Percentiles rank a stretch among this genome's conserved stretches.
phyloP scores from a whole-genome alignment of 2,113 vertebrate genomes.

The Phaethornis superciliosus region DNA sequence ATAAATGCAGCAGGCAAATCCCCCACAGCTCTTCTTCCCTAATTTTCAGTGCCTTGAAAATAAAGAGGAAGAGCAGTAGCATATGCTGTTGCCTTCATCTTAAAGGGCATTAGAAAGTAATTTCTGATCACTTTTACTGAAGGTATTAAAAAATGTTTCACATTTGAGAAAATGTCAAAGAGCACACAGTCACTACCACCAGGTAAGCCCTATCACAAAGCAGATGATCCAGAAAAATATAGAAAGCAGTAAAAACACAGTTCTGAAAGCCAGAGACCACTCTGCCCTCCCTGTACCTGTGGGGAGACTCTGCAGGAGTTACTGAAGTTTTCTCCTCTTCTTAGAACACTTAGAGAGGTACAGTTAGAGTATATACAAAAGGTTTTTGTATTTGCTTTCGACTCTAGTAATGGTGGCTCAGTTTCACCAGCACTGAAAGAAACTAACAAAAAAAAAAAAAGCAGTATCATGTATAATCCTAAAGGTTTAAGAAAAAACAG shows the following conservation, averaged over 20 bases:
- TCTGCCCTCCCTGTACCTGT: not conserved
- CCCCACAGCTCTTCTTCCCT: not conserved
- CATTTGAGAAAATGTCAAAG: not conserved
- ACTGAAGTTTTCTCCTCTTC: not conserved
- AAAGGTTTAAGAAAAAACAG: not conserved
- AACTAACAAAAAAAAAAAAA: constrained; percentile 34
- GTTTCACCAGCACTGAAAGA: not conserved
- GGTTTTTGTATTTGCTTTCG: not conserved
- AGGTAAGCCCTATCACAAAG: not conserved
- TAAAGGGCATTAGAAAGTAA: not conserved
- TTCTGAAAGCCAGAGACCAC: not conserved
- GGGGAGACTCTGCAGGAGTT: not conserved
- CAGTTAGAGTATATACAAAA: constrained; percentile 12
- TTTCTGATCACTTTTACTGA: not conserved
- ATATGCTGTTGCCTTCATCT: not conserved
- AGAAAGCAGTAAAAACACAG: not conserved
- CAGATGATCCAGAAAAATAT: not conserved
- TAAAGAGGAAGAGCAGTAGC: not conserved
- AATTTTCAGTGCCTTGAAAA: not conserved
- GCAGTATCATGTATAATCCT: not conserved
- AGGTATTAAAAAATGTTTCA: not conserved
- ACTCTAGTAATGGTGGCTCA: not conserved
- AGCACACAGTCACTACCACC: not conserved
- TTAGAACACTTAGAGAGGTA: not conserved
- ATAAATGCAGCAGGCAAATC: not conserved